Evolutionary conservation across 2,113 vertebrate genomes (phyloP).

Genomic region (Ophiodon elongatus): DNA sequence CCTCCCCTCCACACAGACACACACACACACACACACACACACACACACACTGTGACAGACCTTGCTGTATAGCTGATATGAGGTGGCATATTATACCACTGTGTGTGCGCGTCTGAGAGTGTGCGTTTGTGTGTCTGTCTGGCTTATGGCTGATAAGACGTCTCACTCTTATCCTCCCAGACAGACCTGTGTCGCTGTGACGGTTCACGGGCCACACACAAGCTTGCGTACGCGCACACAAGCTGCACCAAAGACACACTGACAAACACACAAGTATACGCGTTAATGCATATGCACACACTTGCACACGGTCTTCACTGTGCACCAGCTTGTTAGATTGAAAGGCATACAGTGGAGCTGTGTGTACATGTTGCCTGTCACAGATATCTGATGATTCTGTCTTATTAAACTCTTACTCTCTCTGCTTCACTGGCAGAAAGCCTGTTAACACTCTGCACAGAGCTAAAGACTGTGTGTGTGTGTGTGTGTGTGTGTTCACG

Average conservation of each 20-base stretch:
- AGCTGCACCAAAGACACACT: not conserved
- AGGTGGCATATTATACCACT: slow-evolving; percentile 46
- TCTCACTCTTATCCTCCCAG: slow-evolving; percentile 67
- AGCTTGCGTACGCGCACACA: not conserved
- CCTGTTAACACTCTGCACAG: slow-evolving; percentile 40
- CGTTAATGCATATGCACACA: not conserved
- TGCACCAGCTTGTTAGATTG: slow-evolving; percentile 13
- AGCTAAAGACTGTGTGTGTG: slow-evolving; percentile 13
- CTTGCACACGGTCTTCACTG: slow-evolving; percentile 8
- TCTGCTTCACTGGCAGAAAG: slow-evolving; percentile 55
- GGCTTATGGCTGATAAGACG: slow-evolving; percentile 69
- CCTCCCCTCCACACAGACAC: too few relatives aligned
- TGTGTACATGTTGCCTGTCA: slow-evolving; percentile 50
- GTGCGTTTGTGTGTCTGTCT: slow-evolving; percentile 44
- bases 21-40: too few relatives aligned
- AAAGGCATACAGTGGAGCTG: not conserved
- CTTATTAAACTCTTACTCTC: slow-evolving; percentile 62
- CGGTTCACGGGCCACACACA: slow-evolving; percentile 42
- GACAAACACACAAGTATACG: not conserved
- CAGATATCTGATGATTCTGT: slow-evolving; percentile 51
- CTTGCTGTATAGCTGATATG: slow-evolving; percentile 57
- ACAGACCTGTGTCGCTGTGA: slow-evolving; percentile 62
- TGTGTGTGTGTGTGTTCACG: slow-evolving; percentile 12
- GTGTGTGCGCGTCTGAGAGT: slow-evolving; percentile 26
- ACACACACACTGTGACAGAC: slow-evolving; percentile 22